These are phyloP conservation scores for Dynastes tityus DNA, from an alignment of 2,888 invertebrate species.

Conservation along the genomic window DNA sequence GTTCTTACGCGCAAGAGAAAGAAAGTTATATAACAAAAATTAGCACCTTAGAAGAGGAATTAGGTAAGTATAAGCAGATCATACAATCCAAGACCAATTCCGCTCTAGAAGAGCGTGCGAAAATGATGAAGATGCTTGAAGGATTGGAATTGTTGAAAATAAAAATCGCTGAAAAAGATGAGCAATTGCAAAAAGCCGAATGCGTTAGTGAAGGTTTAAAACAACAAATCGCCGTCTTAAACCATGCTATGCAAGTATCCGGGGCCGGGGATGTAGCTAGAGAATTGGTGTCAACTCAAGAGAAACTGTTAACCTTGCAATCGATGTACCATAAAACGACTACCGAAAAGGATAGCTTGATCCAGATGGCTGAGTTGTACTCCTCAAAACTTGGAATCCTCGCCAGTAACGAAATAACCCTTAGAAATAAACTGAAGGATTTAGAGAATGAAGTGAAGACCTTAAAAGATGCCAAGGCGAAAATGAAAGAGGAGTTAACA, in stretches of 20 bases:
- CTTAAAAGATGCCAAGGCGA: constrained; percentile 57
- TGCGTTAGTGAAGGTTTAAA: constrained; percentile 53
- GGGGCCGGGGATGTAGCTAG: constrained; percentile 64
- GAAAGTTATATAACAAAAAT: constrained; percentile 42
- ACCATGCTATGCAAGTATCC: constrained; percentile 61
- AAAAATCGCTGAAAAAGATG: constrained; percentile 32
- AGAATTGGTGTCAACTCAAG: constrained; percentile 63
- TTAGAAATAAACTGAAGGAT: constrained; percentile 60
- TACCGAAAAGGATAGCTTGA: constrained; percentile 57
- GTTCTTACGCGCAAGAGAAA: constrained; percentile 12
- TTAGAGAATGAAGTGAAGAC: constrained; percentile 61
- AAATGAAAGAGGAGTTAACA: constrained; percentile 61
- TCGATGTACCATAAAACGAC: constrained; percentile 56
- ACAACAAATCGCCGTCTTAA: constrained; percentile 63
- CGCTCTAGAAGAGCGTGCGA: constrained; percentile 17
- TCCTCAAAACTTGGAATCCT: constrained; percentile 55
- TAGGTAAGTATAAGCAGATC: constrained; percentile 16
- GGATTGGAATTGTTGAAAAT: constrained; percentile 43
- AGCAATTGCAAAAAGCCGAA: constrained; percentile 27
- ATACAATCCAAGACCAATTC: constrained; percentile 6
- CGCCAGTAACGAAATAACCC: constrained; percentile 57
- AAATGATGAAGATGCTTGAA: constrained; percentile 36
- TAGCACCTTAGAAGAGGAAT: constrained; percentile 21
- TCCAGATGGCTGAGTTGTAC: constrained; percentile 55
- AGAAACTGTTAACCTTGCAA: constrained; percentile 61